Evolutionary conservation across 2,113 vertebrate genomes (phyloP).

Genomic region (Lepus timidus): DNA sequence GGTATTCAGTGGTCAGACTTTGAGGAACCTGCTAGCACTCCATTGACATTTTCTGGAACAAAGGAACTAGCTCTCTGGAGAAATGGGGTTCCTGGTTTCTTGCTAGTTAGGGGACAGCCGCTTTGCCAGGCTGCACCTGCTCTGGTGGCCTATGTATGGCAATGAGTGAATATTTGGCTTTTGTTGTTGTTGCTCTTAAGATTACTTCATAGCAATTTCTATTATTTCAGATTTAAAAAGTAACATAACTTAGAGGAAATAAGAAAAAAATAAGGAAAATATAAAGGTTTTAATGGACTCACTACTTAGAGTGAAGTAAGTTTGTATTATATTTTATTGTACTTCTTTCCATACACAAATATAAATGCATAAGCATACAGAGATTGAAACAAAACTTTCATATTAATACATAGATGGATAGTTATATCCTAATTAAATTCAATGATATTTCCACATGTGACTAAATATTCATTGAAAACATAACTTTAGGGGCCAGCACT

Average conservation of each 20-base stretch:
- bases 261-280: neutral
- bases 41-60: neutral
- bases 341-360: neutral
- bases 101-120: no score
- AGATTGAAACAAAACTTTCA: neutral
- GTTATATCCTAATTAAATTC: neutral
- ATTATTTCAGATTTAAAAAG: neutral
- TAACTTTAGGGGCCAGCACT: no score
- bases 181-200: neutral
- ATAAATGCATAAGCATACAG: neutral
- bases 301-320: neutral
- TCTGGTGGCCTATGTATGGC: no score
- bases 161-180: neutral
- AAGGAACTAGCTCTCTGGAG: neutral
- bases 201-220: neutral
- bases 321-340: neutral
- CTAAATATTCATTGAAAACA: neutral
- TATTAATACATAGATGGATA: neutral
- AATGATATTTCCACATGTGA: neutral
- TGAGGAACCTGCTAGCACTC: neutral
- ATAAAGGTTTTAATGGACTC: neutral
- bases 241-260: slow-evolving; percentile 4
- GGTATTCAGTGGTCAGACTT: neutral
- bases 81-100: neutral
- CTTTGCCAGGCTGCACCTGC: neutral